Base-by-base conservation (phyloP, 1,140 invertebrate genomes). In the Listronotus bonariensis region DNA sequence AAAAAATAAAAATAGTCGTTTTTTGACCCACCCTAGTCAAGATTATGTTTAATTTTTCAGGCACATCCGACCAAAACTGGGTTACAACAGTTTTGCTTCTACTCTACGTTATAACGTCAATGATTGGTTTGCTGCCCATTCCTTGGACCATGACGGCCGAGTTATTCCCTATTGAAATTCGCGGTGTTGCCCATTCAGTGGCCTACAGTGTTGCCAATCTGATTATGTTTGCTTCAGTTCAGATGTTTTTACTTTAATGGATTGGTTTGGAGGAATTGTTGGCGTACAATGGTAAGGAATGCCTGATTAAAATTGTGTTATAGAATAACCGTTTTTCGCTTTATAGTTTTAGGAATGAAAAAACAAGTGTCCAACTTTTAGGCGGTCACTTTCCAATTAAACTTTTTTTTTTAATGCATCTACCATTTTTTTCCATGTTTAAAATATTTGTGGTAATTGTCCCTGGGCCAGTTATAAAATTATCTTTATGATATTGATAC, bases 111-210 rank as follows among this genome's bases (percentile, higher is more conserved):
- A 81, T 82, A 26, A 79, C 83, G 0, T 83, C 83, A 9, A 85
- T 85, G 80, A 78, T 86, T 18, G 85, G 85, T 6, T 75, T 86
- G 67, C 72, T 86, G 11, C 82, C 81, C 0, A 85, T 87, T 15
- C 85, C 85, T 0, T 87, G 85, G 85, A 86, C 84, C 4, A 86
- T 87, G 84, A 86, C 84, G 3, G 85, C 84, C 0, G 85, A 87
- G 76, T 71, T 87, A 7, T 86, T 85, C 63, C 85, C 85, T 0
- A 80, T 83, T 0, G 83, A 86, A 60, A 85, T 86, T 12, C 78
- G 85, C 7, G 84, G 84, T 6, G 76, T 85, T 14, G 74, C 71
- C 14, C 71, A 74, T 48, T 73, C 71, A 15, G 67, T 83, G 65
- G 65, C 80, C 67, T 74, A 83, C 77, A 72, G 74, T 51, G 78